A percentile compares a stretch with the other conserved stretches of the same genome.
These are phyloP conservation scores for Echinarachnius parma DNA, from an alignment of 53 echinoderm and acorn worm species.

Conservation along the genomic window DNA sequence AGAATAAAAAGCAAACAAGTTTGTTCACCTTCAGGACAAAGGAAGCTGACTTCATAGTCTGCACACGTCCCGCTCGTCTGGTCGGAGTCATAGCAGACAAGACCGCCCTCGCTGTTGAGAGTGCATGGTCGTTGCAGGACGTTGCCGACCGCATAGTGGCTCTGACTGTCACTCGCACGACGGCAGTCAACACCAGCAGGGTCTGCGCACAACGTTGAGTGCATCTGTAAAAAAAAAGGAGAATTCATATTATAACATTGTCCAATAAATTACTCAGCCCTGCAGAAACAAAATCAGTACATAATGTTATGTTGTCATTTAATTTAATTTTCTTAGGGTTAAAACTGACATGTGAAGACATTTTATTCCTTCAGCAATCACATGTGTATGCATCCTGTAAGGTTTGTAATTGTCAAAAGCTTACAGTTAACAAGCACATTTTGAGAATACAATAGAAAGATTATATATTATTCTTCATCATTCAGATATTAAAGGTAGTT, in stretches of 20 bases:
- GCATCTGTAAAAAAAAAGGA: constrained; percentile 12
- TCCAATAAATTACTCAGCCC: too few relatives aligned
- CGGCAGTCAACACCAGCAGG: constrained; percentile 60
- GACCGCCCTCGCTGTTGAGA: constrained; percentile 54
- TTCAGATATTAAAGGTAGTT: too few relatives aligned
- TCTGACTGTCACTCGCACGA: constrained; percentile 48
- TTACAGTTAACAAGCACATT: too few relatives aligned
- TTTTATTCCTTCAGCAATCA: too few relatives aligned
- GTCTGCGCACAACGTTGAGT: constrained; percentile 48
- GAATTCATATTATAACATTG: not conserved
- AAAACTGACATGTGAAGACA: too few relatives aligned
- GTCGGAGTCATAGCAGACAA: constrained; percentile 54
- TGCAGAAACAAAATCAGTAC: too few relatives aligned
- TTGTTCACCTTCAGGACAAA: constrained; percentile 65
- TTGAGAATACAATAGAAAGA: not conserved
- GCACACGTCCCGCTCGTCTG: constrained; percentile 55
- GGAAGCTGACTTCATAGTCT: constrained; percentile 73
- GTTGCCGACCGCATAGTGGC: constrained; percentile 54
- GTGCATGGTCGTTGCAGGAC: constrained; percentile 52
- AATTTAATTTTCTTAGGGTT: too few relatives aligned
- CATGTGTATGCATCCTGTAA: too few relatives aligned
- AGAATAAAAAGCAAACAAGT: not conserved
- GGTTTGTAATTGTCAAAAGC: too few relatives aligned
- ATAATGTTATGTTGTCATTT: too few relatives aligned
- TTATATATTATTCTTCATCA: too few relatives aligned